Evolutionary conservation across 2,113 vertebrate species (phyloP).

Genomic region (Mormyrus lacerda): DNA sequence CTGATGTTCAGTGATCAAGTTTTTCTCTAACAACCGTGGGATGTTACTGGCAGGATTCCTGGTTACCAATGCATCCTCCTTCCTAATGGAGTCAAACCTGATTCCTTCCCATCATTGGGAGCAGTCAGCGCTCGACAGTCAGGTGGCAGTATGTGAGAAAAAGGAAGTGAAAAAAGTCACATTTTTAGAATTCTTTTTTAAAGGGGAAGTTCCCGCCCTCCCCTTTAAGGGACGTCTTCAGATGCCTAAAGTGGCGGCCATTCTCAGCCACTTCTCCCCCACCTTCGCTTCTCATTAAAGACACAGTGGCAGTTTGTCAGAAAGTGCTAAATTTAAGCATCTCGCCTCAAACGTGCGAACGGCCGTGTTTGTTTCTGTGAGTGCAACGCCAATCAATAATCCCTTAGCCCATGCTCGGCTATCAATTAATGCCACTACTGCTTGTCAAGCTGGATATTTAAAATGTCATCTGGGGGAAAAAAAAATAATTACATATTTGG

Average conservation of each 20-base stretch:
- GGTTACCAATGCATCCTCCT: constrained; percentile 39
- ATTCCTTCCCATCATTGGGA: constrained; percentile 11
- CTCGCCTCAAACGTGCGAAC: constrained; percentile 61
- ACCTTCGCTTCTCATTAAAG: constrained; percentile 52
- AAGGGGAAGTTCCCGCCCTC: constrained; percentile 40
- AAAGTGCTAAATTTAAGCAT: constrained; percentile 66
- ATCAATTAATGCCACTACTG: constrained; percentile 81
- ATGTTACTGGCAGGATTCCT: constrained; percentile 29
- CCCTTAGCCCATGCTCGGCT: constrained; percentile 62
- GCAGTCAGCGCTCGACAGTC: not conserved
- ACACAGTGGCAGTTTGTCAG: constrained; percentile 62
- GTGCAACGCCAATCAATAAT: constrained; percentile 74
- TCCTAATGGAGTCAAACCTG: constrained; percentile 29
- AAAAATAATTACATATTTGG: constrained; percentile 77
- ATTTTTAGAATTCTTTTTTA: not conserved
- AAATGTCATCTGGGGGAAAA: constrained; percentile 70
- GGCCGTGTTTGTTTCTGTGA: constrained; percentile 63
- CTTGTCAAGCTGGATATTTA: constrained; percentile 77
- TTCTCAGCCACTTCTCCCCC: not conserved
- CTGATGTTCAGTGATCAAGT: not conserved
- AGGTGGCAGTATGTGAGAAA: not conserved
- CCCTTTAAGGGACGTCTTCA: constrained; percentile 32
- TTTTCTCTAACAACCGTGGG: not conserved
- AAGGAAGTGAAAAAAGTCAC: not conserved
- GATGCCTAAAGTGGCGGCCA: constrained; percentile 17